Conservation (phyloP, 2,797 vertebrate species). For the Margarornis squamiger region DNA sequence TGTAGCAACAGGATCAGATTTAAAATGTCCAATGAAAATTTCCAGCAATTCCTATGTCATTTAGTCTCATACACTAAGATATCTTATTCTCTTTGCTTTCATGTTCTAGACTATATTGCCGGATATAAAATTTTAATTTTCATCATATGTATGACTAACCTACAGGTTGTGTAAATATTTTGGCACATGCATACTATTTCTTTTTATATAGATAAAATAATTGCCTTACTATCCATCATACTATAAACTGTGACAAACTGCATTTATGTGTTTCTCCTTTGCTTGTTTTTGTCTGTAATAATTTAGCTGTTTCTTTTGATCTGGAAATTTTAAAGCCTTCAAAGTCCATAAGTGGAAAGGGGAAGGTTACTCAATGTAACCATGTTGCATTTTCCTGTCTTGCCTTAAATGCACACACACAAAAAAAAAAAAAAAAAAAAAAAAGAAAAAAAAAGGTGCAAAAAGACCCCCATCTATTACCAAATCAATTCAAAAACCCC, state of each 20-base stretch:
- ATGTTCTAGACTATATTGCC: background rate
- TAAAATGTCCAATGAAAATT: background rate
- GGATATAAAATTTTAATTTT: constrained; percentile 10
- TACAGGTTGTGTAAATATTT: constrained; percentile 26
- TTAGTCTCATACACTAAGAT: background rate
- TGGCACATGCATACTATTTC: background rate
- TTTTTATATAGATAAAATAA: constrained; percentile 37
- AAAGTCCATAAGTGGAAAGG: background rate
- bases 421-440: background rate
- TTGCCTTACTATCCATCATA: background rate
- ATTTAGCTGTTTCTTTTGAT: background rate
- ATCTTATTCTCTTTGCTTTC: background rate
- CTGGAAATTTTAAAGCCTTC: background rate
- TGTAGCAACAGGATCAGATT: background rate
- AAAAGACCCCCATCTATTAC: background rate
- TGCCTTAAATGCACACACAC: background rate
- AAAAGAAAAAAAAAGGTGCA: background rate
- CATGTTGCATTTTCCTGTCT: background rate
- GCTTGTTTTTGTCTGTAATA: background rate
- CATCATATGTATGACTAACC: background rate
- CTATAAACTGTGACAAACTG: constrained; percentile 2
- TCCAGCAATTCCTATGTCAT: background rate
- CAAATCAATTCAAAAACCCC: background rate
- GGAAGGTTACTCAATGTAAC: background rate
- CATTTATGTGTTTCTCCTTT: background rate